Evolutionary conservation across 2,888 invertebrate species (phyloP).

Genomic region (Amiota mariae): DNA sequence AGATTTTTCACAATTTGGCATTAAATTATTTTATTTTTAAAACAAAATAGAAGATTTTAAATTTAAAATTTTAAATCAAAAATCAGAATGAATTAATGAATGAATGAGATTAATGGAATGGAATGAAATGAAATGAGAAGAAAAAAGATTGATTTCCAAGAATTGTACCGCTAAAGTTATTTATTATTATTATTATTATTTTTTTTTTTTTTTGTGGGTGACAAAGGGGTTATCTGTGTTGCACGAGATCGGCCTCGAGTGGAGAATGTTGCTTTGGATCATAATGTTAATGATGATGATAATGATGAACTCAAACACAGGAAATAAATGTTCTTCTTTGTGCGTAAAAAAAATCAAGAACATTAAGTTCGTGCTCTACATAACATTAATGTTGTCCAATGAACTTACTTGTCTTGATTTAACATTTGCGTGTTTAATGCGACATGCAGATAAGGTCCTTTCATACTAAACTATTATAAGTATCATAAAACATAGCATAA

Average conservation of each 20-base stretch:
- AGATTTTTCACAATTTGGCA: slow-evolving; percentile 56
- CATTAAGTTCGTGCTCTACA: slow-evolving; percentile 5
- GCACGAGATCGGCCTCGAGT: not conserved
- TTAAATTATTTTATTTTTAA: slow-evolving; percentile 46
- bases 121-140: not conserved
- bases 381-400: slow-evolving; percentile 23
- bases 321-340: slow-evolving; percentile 54
- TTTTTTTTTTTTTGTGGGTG: slow-evolving; percentile 15
- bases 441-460: slow-evolving; percentile 18
- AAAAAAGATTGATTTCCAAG: slow-evolving; percentile 4
- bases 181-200: too few relatives aligned
- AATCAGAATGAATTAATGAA: too few relatives aligned
- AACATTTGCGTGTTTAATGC: slow-evolving; percentile 1
- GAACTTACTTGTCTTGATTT: slow-evolving; percentile 7
- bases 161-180: slow-evolving; percentile 14
- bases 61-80: not conserved
- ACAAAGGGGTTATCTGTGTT: slow-evolving; percentile 64
- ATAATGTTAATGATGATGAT: slow-evolving; percentile 1
- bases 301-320: slow-evolving; percentile 14
- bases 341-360: slow-evolving; percentile 40
- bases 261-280: not conserved
- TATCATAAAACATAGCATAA: too few relatives aligned
- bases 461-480: not conserved
- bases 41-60: slow-evolving; percentile 25
- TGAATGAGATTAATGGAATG: too few relatives aligned